These are phyloP conservation scores for Chloropsis cyanopogon DNA, from an alignment of 2,113 vertebrate genomes.

Conservation along the genomic window DNA sequence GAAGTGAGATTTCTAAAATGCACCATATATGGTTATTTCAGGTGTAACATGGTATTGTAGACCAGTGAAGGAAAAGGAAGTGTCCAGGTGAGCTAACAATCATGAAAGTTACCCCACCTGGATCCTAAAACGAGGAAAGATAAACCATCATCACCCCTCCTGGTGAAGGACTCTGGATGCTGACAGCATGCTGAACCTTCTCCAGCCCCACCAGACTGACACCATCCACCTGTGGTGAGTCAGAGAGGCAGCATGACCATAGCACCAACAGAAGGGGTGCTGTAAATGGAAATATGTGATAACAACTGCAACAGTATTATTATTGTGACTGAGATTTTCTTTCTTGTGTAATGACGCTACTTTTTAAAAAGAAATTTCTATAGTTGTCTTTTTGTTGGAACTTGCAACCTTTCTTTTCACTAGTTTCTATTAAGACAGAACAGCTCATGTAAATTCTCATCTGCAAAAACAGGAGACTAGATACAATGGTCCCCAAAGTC, in stretches of 20 bases:
- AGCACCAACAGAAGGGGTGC: neutral
- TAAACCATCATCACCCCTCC: neutral
- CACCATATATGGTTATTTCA: neutral
- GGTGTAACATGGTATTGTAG: neutral
- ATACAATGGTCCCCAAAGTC: neutral
- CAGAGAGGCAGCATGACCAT: neutral
- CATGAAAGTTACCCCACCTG: neutral
- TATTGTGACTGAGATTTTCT: neutral
- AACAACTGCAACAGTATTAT: neutral
- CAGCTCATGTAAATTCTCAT: neutral
- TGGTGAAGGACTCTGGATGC: neutral
- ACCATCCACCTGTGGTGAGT: neutral
- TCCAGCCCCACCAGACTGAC: neutral
- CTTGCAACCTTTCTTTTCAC: neutral
- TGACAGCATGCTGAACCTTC: neutral
- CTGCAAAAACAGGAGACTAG: neutral
- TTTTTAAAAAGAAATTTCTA: neutral
- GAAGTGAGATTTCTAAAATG: neutral
- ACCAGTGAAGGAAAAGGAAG: neutral
- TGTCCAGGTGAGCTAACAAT: neutral
- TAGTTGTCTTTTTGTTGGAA: neutral
- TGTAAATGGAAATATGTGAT: neutral
- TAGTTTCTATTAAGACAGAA: neutral
- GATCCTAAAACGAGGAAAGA: neutral
- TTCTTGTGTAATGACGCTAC: neutral